Conservation (phyloP, 2,797 vertebrate genomes). For the Alca torda region DNA sequence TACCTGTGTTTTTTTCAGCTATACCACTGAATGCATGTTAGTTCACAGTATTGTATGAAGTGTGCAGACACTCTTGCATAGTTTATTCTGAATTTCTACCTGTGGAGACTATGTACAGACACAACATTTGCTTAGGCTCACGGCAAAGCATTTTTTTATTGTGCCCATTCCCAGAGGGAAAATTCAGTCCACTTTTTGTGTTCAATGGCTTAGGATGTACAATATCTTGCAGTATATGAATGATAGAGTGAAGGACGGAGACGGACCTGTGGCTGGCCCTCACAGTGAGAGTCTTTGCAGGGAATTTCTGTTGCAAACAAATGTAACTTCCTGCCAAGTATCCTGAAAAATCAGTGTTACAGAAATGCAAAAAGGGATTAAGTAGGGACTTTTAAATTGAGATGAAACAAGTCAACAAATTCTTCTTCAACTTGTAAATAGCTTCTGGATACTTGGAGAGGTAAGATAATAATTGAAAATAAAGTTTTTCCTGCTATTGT, state of each 20-base stretch:
- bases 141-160: background rate
- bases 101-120: background rate
- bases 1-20: background rate
- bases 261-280: background rate
- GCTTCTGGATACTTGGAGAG: background rate
- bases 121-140: background rate
- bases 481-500: background rate
- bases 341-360: background rate
- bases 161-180: background rate
- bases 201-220: background rate
- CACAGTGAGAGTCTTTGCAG: background rate
- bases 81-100: background rate
- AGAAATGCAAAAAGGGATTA: background rate
- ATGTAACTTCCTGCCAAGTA: background rate
- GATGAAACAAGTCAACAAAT: background rate
- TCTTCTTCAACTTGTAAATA: background rate
- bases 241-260: background rate
- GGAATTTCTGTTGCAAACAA: background rate
- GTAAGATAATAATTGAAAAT: background rate
- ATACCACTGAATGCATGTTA: background rate
- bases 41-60: background rate
- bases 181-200: background rate
- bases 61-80: background rate
- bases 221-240: background rate
- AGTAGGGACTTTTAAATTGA: background rate